These are phyloP conservation scores for Erebia palarica DNA, from an alignment of 2,888 invertebrate genomes.

Conservation along the genomic window DNA sequence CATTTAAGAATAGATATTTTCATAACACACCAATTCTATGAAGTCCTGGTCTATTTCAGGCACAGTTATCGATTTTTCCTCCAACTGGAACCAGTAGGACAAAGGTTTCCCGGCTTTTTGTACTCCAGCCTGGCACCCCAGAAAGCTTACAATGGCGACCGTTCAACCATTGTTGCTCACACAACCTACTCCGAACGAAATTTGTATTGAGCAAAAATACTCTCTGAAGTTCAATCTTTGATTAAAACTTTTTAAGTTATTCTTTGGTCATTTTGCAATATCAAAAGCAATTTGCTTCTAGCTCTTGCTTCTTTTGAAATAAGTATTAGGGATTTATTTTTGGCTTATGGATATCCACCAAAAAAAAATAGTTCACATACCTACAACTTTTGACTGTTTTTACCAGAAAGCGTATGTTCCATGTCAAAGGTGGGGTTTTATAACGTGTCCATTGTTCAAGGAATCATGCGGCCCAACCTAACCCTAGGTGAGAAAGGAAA, in stretches of 20 bases:
- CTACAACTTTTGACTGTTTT: too few relatives aligned
- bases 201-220: background rate
- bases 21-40: background rate
- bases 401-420: too few relatives aligned
- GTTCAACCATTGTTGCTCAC: slow-evolving; percentile 15
- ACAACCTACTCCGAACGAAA: background rate
- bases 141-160: slow-evolving; percentile 17
- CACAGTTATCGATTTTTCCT: slow-evolving; percentile 12
- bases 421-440: too few relatives aligned
- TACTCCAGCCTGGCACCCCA: slow-evolving; percentile 3
- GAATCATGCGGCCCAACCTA: too few relatives aligned
- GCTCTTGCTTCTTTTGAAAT: background rate
- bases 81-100: background rate
- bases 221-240: slow-evolving; percentile 11
- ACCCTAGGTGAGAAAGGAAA: too few relatives aligned
- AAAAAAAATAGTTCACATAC: too few relatives aligned
- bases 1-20: too few relatives aligned
- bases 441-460: too few relatives aligned
- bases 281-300: background rate
- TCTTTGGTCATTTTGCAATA: background rate
- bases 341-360: too few relatives aligned
- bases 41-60: slow-evolving; percentile 2
- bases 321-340: too few relatives aligned
- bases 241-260: slow-evolving; percentile 23
- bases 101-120: background rate